Conservation (phyloP, 2,797 vertebrate genomes). For the Hapalemur alaotrensis region DNA sequence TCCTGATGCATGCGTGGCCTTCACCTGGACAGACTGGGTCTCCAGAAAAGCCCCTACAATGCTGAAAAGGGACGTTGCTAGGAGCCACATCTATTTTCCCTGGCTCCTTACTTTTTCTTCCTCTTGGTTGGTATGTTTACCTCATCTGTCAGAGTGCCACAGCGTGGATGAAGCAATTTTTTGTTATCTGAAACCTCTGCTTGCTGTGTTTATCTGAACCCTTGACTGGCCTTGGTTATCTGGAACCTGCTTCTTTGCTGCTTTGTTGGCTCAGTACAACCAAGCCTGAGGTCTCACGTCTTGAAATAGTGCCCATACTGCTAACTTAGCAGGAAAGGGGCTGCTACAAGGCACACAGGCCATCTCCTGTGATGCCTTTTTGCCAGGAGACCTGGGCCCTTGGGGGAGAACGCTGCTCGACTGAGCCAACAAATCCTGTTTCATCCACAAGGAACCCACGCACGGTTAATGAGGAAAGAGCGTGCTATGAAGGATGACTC, state of each 20-base stretch:
- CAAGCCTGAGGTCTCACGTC: background rate
- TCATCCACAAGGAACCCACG: background rate
- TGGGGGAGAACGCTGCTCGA: background rate
- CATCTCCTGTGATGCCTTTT: background rate
- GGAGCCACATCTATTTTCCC: background rate
- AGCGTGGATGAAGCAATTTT: background rate
- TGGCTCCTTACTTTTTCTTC: background rate
- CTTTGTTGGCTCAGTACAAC: background rate
- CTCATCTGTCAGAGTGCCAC: slow-evolving; percentile 14
- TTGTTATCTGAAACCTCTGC: background rate
- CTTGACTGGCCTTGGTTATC: background rate
- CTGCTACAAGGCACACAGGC: background rate
- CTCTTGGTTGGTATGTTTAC: background rate
- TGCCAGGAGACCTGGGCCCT: background rate
- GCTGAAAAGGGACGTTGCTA: background rate
- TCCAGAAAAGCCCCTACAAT: background rate
- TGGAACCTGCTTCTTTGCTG: background rate
- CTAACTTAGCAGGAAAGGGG: background rate
- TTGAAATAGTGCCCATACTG: background rate
- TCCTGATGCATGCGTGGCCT: background rate
- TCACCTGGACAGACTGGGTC: background rate
- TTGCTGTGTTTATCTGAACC: background rate
- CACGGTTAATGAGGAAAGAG: background rate
- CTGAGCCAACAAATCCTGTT: background rate
- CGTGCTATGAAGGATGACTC: background rate